Evolutionary conservation across 2,797 vertebrate species (phyloP), one percentile per base, ranked within the genome.

Genomic region (Parauchenoglanis ngamensis): DNA sequence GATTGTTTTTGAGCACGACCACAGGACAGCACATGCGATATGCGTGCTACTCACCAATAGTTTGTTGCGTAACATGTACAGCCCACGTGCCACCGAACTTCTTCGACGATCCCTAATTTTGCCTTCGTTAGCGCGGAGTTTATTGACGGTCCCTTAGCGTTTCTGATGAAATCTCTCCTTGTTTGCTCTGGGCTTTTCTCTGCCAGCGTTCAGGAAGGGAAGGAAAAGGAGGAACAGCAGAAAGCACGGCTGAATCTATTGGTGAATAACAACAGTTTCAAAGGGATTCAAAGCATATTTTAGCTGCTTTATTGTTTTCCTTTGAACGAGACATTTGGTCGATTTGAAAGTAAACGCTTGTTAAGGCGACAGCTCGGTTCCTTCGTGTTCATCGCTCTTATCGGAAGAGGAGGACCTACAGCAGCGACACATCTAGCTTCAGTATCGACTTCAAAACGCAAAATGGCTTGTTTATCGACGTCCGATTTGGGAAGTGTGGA

Each of bases 111-210:
- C 93, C 93, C 95, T 93, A 56, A 70, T 13, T 6, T 2, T 2
- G 61, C 11, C 4, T 57, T 80, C 21, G 8, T 7, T 25, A 25
- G 31, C 2, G 7, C 31, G 52, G n/a, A 68, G n/a, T 44, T 91
- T 90, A 19, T 15, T 17, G 90, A 92, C 92, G 87, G 76, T 94
- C 93, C 93, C 93, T 93, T 7, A n/a, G n/a, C 13, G 1, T 94
- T 91, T 95, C 96, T 96, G 96, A 96, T 95, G 96, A 96, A 96
- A 96, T 95, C 94, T 86, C 88, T 65, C 68, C 35, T 44, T 79
- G 87, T 86, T 88, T 75, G 57, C 21, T 21, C 28, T 85, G 77
- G 63, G 70, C 59, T 57, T 72, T 78, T n/a, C 28, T 85, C 81
- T 84, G 79, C 85, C 88, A 80, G 87, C 79, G 17, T 61, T 68